A percentile compares a stretch with the other conserved stretches of the same genome.
These are phyloP conservation scores for Parnassius orleans DNA, from an alignment of 2,888 invertebrate species.

Conservation along the genomic window DNA sequence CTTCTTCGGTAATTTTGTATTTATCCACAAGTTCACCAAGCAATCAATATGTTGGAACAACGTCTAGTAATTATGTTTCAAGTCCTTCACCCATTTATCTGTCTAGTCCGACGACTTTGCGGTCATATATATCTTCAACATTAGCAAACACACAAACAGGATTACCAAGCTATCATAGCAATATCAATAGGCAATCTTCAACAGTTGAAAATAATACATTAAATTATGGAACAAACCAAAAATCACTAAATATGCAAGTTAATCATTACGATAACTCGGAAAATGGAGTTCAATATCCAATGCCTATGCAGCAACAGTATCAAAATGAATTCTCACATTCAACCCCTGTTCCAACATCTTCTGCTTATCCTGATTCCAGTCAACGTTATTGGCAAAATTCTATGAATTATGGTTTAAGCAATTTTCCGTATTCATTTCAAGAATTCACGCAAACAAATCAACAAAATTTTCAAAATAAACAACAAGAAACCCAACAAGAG, in stretches of 20 bases:
- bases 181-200: constrained; percentile 51
- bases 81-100: constrained; percentile 65
- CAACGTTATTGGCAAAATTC: constrained; percentile 60
- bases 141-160: constrained; percentile 59
- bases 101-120: constrained; percentile 64
- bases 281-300: constrained; percentile 62
- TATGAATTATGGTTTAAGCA: constrained; percentile 46
- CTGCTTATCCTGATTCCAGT: constrained; percentile 53
- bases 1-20: constrained; percentile 58
- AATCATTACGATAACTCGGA: constrained; percentile 72
- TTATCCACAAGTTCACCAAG: constrained; percentile 60
- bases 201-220: constrained; percentile 51
- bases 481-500: constrained; percentile 50
- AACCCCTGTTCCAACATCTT: constrained; percentile 52
- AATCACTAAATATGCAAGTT: constrained; percentile 61
- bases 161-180: constrained; percentile 50
- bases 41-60: constrained; percentile 61
- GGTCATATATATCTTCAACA: constrained; percentile 67
- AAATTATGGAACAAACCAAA: constrained; percentile 46
- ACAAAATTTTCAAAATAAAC: constrained; percentile 51
- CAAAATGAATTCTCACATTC: constrained; percentile 61
- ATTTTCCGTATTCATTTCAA: constrained; percentile 59
- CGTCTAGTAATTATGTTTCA: constrained; percentile 62
- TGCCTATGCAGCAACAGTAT: constrained; percentile 55
- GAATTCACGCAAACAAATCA: constrained; percentile 54